Evolutionary conservation across 2,797 vertebrate genomes (phyloP), one percentile per base, ranked within the genome.

Genomic region (Allobates femoralis): DNA sequence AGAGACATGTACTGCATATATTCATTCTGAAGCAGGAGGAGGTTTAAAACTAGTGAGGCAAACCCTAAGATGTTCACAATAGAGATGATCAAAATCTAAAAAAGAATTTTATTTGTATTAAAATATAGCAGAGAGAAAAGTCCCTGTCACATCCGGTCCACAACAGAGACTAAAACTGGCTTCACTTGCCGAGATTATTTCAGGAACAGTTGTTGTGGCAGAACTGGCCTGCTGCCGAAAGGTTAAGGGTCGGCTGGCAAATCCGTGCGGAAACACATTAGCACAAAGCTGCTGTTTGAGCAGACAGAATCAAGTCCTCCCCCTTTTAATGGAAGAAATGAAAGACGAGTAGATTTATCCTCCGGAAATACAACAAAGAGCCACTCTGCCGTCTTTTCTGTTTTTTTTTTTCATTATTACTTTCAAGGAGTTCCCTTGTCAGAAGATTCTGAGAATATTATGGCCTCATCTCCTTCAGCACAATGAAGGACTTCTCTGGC

Each of bases 221-320:
- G 89, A 84, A 84, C 87, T 90, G 92, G 85, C 89, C 12, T 5
- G 21, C 26, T 64, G 90, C 90, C 21, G 1, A 26, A 76, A 90
- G 91, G 90, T 91, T 90, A 89, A 11, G 90, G 79, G 90, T 93
- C 92, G 92, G 87, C 89, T 92, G 93, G 92, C 90, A 87, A 86
- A 90, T 90, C 74, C 86, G 85, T 84, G 90, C 90, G 91, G 92
- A 94, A 92, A 90, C 77, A 85, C 89, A 84, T 85, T 37, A 89
- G 90, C 90, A 92, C 90, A 92, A 85, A 88, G 91, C 1, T 5
- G 62, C 90, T 89, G 89, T 89, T 88, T 46, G 86, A 92, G 89
- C 89, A 90, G 90, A 86, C 0, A 0, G 87, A 90, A 90, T 86
- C 75, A 41, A 84, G 12, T 69, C 79, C 82, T 83, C 83, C 78